phyloP scores from a whole-genome alignment of 2,888 invertebrate genomes.

The Drosophila helvetica region DNA sequence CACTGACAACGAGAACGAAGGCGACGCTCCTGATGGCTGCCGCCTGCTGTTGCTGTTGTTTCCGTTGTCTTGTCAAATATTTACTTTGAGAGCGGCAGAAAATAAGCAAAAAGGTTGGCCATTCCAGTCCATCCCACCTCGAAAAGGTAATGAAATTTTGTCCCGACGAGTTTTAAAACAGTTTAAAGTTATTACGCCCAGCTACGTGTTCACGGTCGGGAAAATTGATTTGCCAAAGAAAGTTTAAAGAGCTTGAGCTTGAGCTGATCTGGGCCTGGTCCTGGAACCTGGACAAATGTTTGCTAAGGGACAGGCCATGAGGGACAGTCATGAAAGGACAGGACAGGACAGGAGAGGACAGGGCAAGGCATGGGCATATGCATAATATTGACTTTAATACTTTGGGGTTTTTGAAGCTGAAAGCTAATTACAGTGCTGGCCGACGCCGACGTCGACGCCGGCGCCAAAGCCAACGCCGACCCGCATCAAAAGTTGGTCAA shows the following conservation, averaged over 20 bases:
- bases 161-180: constrained; percentile 75
- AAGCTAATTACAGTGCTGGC: constrained; percentile 67
- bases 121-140: constrained; percentile 8
- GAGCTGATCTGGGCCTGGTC: neutral
- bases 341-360: constrained; percentile 11
- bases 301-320: constrained; percentile 34
- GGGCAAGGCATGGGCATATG: constrained; percentile 40
- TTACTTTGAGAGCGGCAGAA: constrained; percentile 74
- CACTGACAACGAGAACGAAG: constrained; percentile 58
- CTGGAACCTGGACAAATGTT: constrained; percentile 56
- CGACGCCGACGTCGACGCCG: no score
- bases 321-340: no score
- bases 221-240: constrained; percentile 74
- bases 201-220: constrained; percentile 56
- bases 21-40: constrained; percentile 30
- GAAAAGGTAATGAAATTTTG: constrained; percentile 76
- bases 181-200: constrained; percentile 73
- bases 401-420: constrained; percentile 39
- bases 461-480: constrained; percentile 42
- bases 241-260: constrained; percentile 53
- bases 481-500: constrained; percentile 70
- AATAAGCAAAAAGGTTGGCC: constrained; percentile 75
- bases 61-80: constrained; percentile 67
- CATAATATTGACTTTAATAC: constrained; percentile 66
- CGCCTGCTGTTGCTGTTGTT: constrained; percentile 21